These are phyloP conservation scores for Corydoras maculifer DNA, from an alignment of 2,113 vertebrate genomes.

Conservation along the genomic window DNA sequence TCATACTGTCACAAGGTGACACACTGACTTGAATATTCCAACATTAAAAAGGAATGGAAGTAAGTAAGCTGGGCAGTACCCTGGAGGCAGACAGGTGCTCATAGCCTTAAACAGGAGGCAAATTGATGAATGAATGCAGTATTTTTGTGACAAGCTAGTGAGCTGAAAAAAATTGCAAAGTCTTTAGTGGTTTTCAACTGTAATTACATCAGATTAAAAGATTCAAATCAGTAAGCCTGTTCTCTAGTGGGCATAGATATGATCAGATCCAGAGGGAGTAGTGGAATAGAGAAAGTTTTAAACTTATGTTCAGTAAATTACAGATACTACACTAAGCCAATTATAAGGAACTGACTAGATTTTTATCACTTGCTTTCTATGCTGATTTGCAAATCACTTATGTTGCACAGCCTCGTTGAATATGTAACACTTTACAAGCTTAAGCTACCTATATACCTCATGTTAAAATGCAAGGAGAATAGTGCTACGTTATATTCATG, in stretches of 20 bases:
- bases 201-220: slow-evolving; percentile 67
- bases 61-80: slow-evolving; percentile 36
- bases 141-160: slow-evolving; percentile 67
- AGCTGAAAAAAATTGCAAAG: slow-evolving; percentile 54
- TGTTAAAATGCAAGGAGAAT: too few species aligned
- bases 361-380: slow-evolving; percentile 15
- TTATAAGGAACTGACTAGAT: slow-evolving; percentile 39
- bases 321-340: slow-evolving; percentile 50
- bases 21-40: not conserved
- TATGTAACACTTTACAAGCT: slow-evolving; percentile 14
- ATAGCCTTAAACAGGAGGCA: slow-evolving; percentile 50
- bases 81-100: slow-evolving; percentile 39
- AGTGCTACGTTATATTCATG: too few species aligned
- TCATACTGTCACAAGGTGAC: slow-evolving; percentile 17
- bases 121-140: slow-evolving; percentile 68
- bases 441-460: slow-evolving; percentile 1
- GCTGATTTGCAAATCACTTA: slow-evolving; percentile 35
- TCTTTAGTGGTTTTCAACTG: slow-evolving; percentile 50
- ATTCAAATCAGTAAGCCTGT: slow-evolving; percentile 57
- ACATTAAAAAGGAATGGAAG: not conserved
- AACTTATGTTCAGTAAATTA: slow-evolving; percentile 43
- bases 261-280: slow-evolving; percentile 52
- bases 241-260: slow-evolving; percentile 45
- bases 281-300: slow-evolving; percentile 40
- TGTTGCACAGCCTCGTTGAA: slow-evolving; percentile 21